Percentiles rank a stretch among this genome's conserved stretches.
phyloP scores from a whole-genome alignment of 1,140 invertebrate species.

The Danaus plexippus region DNA sequence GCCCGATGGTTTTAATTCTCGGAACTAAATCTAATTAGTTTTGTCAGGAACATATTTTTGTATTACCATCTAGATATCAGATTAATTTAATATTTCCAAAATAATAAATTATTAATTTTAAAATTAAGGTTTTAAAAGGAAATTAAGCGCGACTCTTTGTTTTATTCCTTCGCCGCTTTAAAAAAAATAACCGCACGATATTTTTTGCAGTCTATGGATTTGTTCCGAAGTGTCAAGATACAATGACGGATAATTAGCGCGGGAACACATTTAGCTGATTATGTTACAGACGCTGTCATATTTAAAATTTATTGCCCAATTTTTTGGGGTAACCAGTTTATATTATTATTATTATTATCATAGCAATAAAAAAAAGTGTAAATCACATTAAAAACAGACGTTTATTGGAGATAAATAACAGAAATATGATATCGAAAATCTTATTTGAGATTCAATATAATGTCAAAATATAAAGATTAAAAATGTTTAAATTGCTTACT shows the following conservation, averaged over 20 bases:
- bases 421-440: not conserved
- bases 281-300: constrained; percentile 30
- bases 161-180: constrained; percentile 11
- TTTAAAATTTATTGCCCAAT: constrained; percentile 34
- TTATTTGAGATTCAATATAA: no score
- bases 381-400: not conserved
- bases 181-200: not conserved
- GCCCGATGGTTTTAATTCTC: no score
- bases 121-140: no score
- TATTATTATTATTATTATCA: not conserved
- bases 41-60: no score
- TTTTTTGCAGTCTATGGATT: constrained; percentile 25
- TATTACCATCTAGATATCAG: no score
- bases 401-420: not conserved
- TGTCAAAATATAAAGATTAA: no score
- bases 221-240: constrained; percentile 42
- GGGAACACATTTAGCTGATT: constrained; percentile 43
- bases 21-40: no score
- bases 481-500: no score
- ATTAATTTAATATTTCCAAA: no score
- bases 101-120: no score
- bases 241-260: constrained; percentile 42
- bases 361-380: not conserved
- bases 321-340: constrained; percentile 2
- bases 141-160: no score